These are phyloP conservation scores for Anthoscopus minutus DNA, from an alignment of 2,113 vertebrate genomes.

Conservation along the genomic window DNA sequence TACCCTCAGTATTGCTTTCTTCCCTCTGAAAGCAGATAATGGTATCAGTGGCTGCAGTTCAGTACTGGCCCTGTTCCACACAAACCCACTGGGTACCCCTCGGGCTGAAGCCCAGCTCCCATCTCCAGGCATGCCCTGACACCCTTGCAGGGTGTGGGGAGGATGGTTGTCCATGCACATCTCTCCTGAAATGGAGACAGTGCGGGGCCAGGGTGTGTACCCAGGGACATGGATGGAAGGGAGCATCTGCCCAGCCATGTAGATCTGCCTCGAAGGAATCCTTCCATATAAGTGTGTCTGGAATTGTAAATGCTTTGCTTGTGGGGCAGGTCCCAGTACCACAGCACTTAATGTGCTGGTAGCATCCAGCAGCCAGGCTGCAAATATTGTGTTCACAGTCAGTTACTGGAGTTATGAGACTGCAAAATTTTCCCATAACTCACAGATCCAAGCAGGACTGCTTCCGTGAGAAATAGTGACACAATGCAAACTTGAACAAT, in stretches of 20 bases:
- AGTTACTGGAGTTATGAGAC: background rate
- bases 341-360: background rate
- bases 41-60: background rate
- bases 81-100: background rate
- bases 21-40: background rate
- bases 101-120: background rate
- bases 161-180: background rate
- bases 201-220: background rate
- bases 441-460: background rate
- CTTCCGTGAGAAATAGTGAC: background rate
- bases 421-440: background rate
- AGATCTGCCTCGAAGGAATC: background rate
- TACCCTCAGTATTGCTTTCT: background rate
- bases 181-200: background rate
- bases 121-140: background rate
- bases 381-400: background rate
- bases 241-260: background rate
- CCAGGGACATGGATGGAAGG: background rate
- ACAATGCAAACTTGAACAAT: background rate
- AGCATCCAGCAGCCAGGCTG: background rate
- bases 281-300: background rate
- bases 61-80: background rate
- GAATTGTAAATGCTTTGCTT: background rate
- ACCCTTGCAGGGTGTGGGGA: background rate
- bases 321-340: background rate